Evolutionary conservation across 2,888 invertebrate species (phyloP).

Genomic region (Tipula lateralis): DNA sequence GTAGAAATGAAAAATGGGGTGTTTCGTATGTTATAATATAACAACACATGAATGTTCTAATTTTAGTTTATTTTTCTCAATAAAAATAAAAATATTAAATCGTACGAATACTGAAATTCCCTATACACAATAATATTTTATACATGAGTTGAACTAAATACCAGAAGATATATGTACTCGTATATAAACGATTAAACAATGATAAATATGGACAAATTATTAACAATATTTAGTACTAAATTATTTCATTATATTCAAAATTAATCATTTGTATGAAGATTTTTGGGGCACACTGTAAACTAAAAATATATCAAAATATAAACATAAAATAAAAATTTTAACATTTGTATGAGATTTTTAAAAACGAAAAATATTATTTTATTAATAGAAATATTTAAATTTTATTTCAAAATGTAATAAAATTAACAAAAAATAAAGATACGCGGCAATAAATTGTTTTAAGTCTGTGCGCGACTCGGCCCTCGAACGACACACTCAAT

Average conservation of each 20-base stretch:
- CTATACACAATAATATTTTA: not conserved
- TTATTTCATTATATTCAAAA: too few relatives aligned
- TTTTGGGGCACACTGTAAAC: not conserved
- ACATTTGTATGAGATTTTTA: not conserved
- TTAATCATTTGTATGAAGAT: not conserved
- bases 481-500: not conserved
- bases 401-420: not conserved
- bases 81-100: slow-evolving; percentile 20
- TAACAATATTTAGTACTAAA: too few relatives aligned
- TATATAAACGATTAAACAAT: too few relatives aligned
- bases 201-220: too few relatives aligned
- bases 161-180: too few relatives aligned
- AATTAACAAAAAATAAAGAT: not conserved
- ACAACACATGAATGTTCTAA: not conserved
- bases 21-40: not conserved
- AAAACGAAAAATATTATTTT: not conserved
- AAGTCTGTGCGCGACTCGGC: not conserved
- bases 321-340: not conserved
- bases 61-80: not conserved
- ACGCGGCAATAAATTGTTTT: not conserved
- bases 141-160: not conserved
- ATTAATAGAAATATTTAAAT: slow-evolving; percentile 24
- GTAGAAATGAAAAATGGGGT: not conserved
- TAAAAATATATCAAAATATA: not conserved
- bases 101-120: not conserved